A percentile compares a stretch with the other conserved stretches of the same genome.
These are phyloP conservation scores for Rhamnusium bicolor DNA, from an alignment of 2,888 invertebrate genomes.

Conservation along the genomic window DNA sequence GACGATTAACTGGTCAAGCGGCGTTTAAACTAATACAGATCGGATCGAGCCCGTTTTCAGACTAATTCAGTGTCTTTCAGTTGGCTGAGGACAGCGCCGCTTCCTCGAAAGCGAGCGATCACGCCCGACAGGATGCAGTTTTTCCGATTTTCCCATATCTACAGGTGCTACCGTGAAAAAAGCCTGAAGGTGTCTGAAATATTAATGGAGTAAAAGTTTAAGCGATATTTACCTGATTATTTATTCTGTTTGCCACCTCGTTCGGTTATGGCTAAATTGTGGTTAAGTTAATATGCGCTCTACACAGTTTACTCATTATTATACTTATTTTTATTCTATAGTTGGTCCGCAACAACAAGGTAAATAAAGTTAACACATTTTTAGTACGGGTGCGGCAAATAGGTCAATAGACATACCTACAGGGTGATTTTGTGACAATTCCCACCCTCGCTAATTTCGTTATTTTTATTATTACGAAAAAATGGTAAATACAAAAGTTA, in stretches of 20 bases:
- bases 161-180: constrained; percentile 56
- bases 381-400: neutral
- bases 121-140: constrained; percentile 48
- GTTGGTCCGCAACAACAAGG: neutral
- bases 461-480: too few species aligned
- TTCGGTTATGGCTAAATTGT: neutral
- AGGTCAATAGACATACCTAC: too few species aligned
- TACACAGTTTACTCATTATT: neutral
- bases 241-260: constrained; percentile 18
- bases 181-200: constrained; percentile 21
- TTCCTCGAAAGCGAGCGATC: constrained; percentile 44
- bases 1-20: constrained; percentile 16
- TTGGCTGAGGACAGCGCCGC: constrained; percentile 46
- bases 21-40: constrained; percentile 18
- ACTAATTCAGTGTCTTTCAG: constrained; percentile 51
- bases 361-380: neutral
- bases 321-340: neutral
- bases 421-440: too few species aligned
- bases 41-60: constrained; percentile 53
- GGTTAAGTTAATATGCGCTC: neutral
- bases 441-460: too few species aligned
- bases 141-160: constrained; percentile 55
- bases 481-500: too few species aligned
- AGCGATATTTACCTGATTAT: constrained; percentile 21
- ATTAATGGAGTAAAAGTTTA: constrained; percentile 26